Evolutionary conservation across 2,888 invertebrate species (phyloP).

Genomic region (Apamea monoglypha): DNA sequence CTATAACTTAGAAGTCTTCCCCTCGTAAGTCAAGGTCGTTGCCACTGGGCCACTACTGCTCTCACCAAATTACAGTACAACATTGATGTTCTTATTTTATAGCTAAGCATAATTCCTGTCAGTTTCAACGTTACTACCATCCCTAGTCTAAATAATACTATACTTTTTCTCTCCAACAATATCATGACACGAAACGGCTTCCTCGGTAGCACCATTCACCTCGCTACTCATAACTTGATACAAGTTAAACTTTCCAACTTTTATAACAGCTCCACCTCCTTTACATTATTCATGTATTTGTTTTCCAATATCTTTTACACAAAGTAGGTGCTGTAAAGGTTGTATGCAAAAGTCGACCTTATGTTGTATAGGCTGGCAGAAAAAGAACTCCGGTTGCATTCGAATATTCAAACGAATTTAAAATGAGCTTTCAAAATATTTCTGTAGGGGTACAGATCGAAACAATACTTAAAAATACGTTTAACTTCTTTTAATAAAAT

Average conservation of each 20-base stretch:
- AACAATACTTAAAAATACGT: no score
- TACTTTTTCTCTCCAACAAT: constrained; percentile 8
- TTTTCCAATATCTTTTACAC: constrained; percentile 22
- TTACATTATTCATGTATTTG: constrained; percentile 57
- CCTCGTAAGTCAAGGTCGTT: no score
- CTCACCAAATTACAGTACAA: background rate
- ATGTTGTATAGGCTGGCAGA: background rate
- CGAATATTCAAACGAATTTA: background rate
- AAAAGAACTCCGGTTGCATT: background rate
- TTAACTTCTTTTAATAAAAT: no score
- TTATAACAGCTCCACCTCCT: constrained; percentile 21
- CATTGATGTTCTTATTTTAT: no score
- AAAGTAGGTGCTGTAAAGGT: no score
- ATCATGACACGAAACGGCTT: constrained; percentile 22
- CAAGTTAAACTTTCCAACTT: constrained; percentile 41
- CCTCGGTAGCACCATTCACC: constrained; percentile 20
- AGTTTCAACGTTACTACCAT: background rate
- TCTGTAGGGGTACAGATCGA: no score
- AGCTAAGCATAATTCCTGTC: background rate
- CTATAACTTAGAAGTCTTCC: no score
- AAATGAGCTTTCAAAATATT: background rate
- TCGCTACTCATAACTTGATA: constrained; percentile 26
- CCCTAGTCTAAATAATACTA: constrained; percentile 10
- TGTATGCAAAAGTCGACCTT: no score
- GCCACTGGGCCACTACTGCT: background rate